Percentiles rank a stretch among this genome's conserved stretches.
Evolutionary conservation across 2,797 vertebrate species (phyloP).

Genomic region (Pteronotus mesoamericanus): DNA sequence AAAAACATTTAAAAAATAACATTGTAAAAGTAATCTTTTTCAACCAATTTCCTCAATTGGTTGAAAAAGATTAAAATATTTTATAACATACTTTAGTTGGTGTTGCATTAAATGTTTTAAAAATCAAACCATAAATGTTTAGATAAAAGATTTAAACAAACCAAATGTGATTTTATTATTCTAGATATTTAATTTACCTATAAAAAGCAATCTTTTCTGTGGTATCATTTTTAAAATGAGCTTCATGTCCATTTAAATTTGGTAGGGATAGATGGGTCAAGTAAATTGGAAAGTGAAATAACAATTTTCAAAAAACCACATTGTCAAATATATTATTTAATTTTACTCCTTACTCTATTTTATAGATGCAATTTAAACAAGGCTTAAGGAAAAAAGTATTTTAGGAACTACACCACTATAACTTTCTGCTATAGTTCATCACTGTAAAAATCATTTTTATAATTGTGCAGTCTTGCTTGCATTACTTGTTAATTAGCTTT

Average conservation of each 20-base stretch:
- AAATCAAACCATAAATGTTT: not conserved
- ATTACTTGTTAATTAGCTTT: constrained; percentile 76
- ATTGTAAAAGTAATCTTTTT: not conserved
- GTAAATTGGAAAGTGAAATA: constrained; percentile 7
- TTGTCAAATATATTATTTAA: constrained; percentile 13
- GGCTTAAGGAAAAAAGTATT: constrained; percentile 9
- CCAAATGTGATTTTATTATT: not conserved
- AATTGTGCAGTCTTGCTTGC: constrained; percentile 69
- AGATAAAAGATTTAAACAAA: not conserved
- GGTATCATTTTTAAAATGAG: not conserved
- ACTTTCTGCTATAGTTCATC: constrained; percentile 66
- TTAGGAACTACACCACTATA: constrained; percentile 41
- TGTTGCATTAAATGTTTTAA: not conserved
- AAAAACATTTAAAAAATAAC: not conserved
- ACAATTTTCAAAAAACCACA: not conserved
- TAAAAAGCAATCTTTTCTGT: not conserved
- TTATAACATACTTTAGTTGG: not conserved
- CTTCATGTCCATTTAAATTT: constrained; percentile 27
- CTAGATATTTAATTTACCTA: not conserved
- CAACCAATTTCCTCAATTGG: not conserved
- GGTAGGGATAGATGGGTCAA: not conserved
- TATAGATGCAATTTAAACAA: constrained; percentile 44
- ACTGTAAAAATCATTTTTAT: constrained; percentile 72
- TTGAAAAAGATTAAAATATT: not conserved
- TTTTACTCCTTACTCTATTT: not conserved